Evolutionary conservation across 2,888 invertebrate genomes (phyloP).

Genomic region (Cenopis cana): DNA sequence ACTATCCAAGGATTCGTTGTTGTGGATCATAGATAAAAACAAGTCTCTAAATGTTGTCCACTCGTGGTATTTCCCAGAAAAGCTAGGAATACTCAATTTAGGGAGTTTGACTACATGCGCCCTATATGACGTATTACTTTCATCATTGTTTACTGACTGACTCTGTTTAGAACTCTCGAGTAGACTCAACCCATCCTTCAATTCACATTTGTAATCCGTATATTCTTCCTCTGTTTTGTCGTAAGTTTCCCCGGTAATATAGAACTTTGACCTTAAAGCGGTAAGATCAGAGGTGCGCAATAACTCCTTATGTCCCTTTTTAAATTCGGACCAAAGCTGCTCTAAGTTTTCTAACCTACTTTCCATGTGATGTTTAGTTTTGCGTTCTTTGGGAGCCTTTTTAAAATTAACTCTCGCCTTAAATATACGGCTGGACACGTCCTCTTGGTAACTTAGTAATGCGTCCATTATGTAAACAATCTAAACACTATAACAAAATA

Average conservation of each 20-base stretch:
- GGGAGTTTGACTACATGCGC: conserved; percentile 19
- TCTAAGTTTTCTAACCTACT: not conserved
- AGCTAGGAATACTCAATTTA: not conserved
- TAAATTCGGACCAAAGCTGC: not conserved
- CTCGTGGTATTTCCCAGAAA: conserved; percentile 15
- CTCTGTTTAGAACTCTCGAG: not conserved
- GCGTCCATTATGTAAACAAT: no score
- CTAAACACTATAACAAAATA: not conserved
- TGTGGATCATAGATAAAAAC: conserved; percentile 16
- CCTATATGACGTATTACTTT: not conserved
- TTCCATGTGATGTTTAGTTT: not conserved
- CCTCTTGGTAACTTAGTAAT: not conserved
- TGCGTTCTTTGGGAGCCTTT: not conserved
- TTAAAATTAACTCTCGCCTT: not conserved
- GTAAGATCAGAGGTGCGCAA: not conserved
- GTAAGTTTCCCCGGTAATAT: not conserved
- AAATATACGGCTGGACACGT: not conserved
- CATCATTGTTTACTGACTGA: not conserved
- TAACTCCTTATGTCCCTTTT: not conserved
- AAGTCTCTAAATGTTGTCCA: conserved; percentile 16
- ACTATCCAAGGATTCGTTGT: not conserved
- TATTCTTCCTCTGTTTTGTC: conserved; percentile 3
- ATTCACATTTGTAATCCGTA: conserved; percentile 6
- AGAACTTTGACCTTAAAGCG: not conserved
- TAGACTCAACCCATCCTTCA: not conserved